Base-by-base conservation (phyloP, 2,113 vertebrate genomes). In the Stercorarius parasiticus region DNA sequence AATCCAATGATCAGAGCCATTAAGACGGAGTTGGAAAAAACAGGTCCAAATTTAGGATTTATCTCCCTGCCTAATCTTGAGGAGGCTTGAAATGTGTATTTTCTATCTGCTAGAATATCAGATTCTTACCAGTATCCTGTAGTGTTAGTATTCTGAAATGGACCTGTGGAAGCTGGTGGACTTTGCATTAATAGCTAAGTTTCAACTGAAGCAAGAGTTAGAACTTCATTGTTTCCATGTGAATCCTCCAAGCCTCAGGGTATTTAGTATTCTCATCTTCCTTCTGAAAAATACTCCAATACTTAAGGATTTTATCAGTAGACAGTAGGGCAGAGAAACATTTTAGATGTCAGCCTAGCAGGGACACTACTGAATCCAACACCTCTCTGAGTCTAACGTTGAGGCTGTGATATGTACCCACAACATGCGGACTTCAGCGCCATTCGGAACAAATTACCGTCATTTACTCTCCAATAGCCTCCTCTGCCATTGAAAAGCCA, bases 341-440 rank as follows among this genome's bases (percentile, higher is more conserved):
- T 77, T 83, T 59, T 13, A 61, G 45, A 26, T 42, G n/a, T 59
- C 45, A 77, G 81, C 49, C n/a, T 52, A 38, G 85, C 26, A 29
- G 43, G 34, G 25, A 34, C 42, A 21, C 10, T 5, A 53, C 42
- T 25, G 74, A 58, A 25, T 29, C 9, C 69, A 73, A 7, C 21
- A 11, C 45, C 55, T 32, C 55, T 20, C 38, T 5, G 23, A 49
- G 47, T 26, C 5, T 9, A 30, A 6, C 1, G 23, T 36, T 11
- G 53, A 59, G 50, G 20, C 34, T 50, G 52, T 20, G 43, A 2
- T 25, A 13, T 0, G 29, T 15, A 29, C 25, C 40, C 71, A 45
- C 21, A 62, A 52, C 5, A 3, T 4, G 52, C 1, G 11, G 55
- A 19, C 53, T 34, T 40, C 47, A 58, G 45, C 0, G 0, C 52